These are phyloP conservation scores for Mormyrops attenuatus DNA, from an alignment of 2,797 vertebrate genomes.

Conservation along the genomic window DNA sequence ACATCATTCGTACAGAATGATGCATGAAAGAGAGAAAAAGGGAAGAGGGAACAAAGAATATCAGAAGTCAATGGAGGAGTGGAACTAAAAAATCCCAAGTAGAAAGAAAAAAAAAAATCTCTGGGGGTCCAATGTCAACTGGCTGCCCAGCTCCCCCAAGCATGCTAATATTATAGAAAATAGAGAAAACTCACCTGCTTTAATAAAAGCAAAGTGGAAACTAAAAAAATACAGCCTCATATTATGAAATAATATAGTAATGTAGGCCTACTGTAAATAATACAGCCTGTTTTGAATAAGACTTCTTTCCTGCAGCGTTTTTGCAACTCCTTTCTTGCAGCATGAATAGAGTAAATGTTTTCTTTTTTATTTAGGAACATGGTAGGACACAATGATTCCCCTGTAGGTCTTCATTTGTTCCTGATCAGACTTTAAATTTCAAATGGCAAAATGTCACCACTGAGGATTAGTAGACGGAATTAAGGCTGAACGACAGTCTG, in stretches of 20 bases:
- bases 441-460: slow-evolving; percentile 11
- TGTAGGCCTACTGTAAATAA: neutral
- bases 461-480: neutral
- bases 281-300: neutral
- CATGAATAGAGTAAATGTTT: neutral
- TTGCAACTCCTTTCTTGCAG: neutral
- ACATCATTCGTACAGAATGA: neutral
- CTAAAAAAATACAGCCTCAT: neutral
- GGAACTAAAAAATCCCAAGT: neutral
- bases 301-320: neutral
- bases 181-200: neutral
- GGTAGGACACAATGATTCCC: neutral
- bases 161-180: neutral
- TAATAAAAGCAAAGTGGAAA: neutral
- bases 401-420: neutral
- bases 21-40: neutral
- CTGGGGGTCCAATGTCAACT: neutral
- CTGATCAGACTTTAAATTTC: neutral
- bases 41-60: neutral
- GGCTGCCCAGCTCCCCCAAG: neutral
- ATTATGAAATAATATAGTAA: neutral
- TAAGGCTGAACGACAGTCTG: neutral
- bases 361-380: neutral
- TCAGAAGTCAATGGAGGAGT: neutral
- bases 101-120: neutral